Percentiles rank a stretch among this genome's conserved stretches.
These are phyloP conservation scores for Phortica okadai DNA, from an alignment of 2,888 invertebrate genomes.

Conservation along the genomic window DNA sequence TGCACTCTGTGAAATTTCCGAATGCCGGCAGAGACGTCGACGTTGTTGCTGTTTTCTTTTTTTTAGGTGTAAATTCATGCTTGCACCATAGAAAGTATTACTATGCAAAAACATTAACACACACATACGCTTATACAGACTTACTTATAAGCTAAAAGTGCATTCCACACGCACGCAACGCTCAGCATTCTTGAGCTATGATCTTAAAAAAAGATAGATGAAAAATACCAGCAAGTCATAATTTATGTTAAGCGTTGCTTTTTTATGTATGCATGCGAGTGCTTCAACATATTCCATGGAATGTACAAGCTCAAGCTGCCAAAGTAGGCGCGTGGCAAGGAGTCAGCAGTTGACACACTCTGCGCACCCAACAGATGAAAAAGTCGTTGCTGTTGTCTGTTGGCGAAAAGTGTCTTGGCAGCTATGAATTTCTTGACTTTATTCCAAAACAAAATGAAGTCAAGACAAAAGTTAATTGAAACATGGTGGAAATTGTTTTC, in stretches of 20 bases:
- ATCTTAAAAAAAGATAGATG: neutral
- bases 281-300: neutral
- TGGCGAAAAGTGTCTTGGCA: conserved; percentile 36
- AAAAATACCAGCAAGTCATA: conserved; percentile 46
- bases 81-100: neutral
- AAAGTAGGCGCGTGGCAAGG: conserved; percentile 32
- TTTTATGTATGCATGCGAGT: conserved; percentile 57
- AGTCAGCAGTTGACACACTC: too few species aligned
- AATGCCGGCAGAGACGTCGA: neutral
- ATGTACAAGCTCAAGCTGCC: neutral
- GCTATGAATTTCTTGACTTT: conserved; percentile 40
- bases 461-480: conserved; percentile 66
- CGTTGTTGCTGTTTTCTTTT: neutral
- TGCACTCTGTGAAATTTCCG: conserved; percentile 6
- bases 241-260: conserved; percentile 69
- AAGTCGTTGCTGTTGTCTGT: conserved; percentile 44
- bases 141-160: conserved; percentile 28
- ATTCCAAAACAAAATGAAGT: conserved; percentile 33
- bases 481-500: conserved; percentile 43
- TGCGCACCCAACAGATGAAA: neutral
- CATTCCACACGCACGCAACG: conserved; percentile 15
- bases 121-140: conserved; percentile 32
- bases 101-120: neutral
- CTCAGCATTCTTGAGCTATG: conserved; percentile 24
- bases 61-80: neutral